Evolutionary conservation across 2,888 invertebrate genomes (phyloP), one percentile per base, ranked within the genome.

Genomic region (Maniola hyperantus): DNA sequence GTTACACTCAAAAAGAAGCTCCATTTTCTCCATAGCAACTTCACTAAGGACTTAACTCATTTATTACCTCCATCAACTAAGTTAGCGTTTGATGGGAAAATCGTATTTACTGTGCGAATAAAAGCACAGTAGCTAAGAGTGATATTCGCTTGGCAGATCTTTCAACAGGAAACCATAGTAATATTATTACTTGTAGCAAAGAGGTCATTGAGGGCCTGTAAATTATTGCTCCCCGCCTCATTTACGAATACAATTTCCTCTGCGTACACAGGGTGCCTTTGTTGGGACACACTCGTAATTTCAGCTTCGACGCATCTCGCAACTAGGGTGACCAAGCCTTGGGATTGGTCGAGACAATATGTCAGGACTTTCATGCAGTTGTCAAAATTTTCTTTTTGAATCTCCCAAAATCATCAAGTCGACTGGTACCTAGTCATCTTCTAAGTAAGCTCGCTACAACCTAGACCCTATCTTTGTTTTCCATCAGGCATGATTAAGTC

Each of bases 241-340:
- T 88, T 88, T 83, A 81, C 80, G 80, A 82, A 84, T 82, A 88
- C 89, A 85, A 91, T 91, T 90, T 91, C 91, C 91, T 89, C 79
- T 78, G 79, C 76, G 79, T 79, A 89, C 88, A 90, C 88, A 89
- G 81, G 78, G 83, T 73, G 78, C 77, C 82, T 82, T 85, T 87
- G 86, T 87, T 77, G 72, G 54, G 65, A 33, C 50, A 51, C 11
- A 51, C 50, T 26, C 63, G 68, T 68, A 64, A 69, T 65, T 68
- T 68, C 63, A 68, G 60, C 65, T 68, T 54, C 18, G 55, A 58
- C 66, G 59, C 63, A 63, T 68, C 55, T 66, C 63, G 46, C 64
- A 10, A 48, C 48, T 48, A 48, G 18, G 15, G 48, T 18, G 7
- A 8, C 48, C 48, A 48, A 18, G 10, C 7, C 8, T 18, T 7